Base-by-base conservation (phyloP, 2,888 invertebrate genomes). In the Autographa pulchrina region DNA sequence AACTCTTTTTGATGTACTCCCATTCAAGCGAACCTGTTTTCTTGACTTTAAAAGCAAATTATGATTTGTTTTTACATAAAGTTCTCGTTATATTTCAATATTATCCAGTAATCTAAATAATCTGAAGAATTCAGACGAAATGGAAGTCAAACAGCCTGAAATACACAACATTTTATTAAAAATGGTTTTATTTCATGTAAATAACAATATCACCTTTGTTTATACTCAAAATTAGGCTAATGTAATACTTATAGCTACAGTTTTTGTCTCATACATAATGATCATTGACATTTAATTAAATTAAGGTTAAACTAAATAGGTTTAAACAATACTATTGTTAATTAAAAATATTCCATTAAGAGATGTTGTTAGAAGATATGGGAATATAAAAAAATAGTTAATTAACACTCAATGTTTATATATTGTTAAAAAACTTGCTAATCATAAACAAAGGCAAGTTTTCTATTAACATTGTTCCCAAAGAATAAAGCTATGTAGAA, bases 1-100 rank as follows among this genome's bases (percentile, higher is more conserved):
- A 59, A 52, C 41, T 13, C 65, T 71, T 72, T 72, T 25, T 62
- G 32, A 18, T 80, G 80, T 60, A 72, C 72, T 14, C 62, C 63
- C 72, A 77, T 63, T 11, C 32, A 41, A 38, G 25, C 43, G 65
- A 56, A 1, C 31, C 14, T 7, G 3, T 63, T 62, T 4, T 54
- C 32, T 5, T 5, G 4, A 13, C n/a, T n/a, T 1, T 48, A 25
- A 18, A 9, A 9, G 18, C 25, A 14, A 25, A 48, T 2, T 32
- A 8, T 61, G 32, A 0, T 8, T 62, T 38, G 35, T 5, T 18
- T 56, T 31, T 25, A 13, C 18, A 18, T 52, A 35, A 20, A 62
- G 62, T 62, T 67, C 32, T 56, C 7, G 5, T 11, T 0, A n/a
- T 56, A 18, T 11, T 18, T 20, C 54, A 18, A 20, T 56, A 25